These are phyloP conservation scores for Caligus rogercresseyi DNA, from an alignment of 1,140 invertebrate species.

Conservation along the genomic window DNA sequence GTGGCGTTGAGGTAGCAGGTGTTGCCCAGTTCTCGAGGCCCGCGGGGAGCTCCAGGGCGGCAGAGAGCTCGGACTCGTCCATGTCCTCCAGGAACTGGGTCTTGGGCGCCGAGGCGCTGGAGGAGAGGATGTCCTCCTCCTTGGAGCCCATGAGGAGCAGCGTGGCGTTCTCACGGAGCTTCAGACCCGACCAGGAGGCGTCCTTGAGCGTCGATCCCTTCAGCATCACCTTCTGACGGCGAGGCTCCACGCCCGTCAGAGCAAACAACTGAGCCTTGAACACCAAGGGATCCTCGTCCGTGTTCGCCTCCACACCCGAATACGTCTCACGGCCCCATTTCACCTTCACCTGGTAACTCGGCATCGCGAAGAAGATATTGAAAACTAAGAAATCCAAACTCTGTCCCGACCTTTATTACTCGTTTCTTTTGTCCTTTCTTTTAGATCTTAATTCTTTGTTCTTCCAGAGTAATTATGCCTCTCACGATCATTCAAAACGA, in stretches of 20 bases:
- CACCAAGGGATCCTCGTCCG: constrained; percentile 73
- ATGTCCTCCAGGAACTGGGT: constrained; percentile 61
- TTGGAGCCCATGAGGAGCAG: constrained; percentile 86
- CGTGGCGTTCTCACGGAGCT: constrained; percentile 32
- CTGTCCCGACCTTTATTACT: too few species aligned
- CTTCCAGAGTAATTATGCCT: too few species aligned
- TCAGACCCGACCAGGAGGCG: constrained; percentile 54
- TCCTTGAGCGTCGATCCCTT: constrained; percentile 82
- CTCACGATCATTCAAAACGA: too few species aligned
- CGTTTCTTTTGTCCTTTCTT: too few species aligned
- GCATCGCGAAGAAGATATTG: too few species aligned
- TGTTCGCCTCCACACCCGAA: constrained; percentile 80
- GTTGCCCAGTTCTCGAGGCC: constrained; percentile 85
- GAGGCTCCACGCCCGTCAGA: constrained; percentile 82
- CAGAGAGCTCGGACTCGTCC: constrained; percentile 11
- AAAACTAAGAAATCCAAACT: too few species aligned
- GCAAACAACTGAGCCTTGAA: constrained; percentile 95
- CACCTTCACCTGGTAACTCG: constrained; percentile 54
- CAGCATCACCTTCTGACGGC: constrained; percentile 93
- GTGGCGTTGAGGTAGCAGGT: constrained; percentile 99
- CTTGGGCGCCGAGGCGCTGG: constrained; percentile 52
- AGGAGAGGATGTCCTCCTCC: constrained; percentile 61
- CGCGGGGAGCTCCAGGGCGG: constrained; percentile 39
- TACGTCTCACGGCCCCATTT: constrained; percentile 96
- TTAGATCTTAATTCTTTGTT: too few species aligned